Conservation (phyloP, 2,113 vertebrate genomes). For the Lagopus leucura region DNA sequence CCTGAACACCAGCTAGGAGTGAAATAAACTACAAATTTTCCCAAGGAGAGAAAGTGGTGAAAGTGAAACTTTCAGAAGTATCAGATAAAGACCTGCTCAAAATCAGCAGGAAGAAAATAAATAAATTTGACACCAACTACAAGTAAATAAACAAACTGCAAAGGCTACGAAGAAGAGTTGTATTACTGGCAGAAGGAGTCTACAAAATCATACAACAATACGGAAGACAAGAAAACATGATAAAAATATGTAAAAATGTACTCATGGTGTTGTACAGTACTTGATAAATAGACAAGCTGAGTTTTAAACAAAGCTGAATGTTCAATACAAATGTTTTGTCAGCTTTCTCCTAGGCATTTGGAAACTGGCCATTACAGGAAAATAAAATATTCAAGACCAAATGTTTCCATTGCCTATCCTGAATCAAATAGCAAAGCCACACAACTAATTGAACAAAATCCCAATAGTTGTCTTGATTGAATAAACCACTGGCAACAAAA, state of each 20-base stretch:
- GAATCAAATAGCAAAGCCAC: slow-evolving; percentile 1
- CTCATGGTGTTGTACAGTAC: neutral
- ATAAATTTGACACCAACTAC: neutral
- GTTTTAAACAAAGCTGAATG: neutral
- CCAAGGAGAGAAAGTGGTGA: neutral
- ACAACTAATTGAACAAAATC: neutral
- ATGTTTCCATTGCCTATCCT: neutral
- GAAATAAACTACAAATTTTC: neutral
- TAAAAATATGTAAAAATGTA: neutral
- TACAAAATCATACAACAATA: neutral
- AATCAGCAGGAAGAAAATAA: neutral
- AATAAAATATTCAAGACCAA: slow-evolving; percentile 56
- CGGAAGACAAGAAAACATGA: neutral
- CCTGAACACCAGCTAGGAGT: neutral
- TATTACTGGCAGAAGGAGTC: neutral
- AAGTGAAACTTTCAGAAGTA: neutral
- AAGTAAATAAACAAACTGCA: neutral
- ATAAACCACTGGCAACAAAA: neutral
- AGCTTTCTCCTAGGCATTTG: slow-evolving; percentile 24
- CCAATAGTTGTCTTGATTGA: neutral
- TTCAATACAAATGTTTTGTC: slow-evolving; percentile 36
- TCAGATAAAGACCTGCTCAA: neutral
- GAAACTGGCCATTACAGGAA: neutral
- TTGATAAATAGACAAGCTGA: neutral
- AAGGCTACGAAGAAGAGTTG: neutral